Base-by-base conservation (phyloP, 2,113 vertebrate species). In the Lynx canadensis region DNA sequence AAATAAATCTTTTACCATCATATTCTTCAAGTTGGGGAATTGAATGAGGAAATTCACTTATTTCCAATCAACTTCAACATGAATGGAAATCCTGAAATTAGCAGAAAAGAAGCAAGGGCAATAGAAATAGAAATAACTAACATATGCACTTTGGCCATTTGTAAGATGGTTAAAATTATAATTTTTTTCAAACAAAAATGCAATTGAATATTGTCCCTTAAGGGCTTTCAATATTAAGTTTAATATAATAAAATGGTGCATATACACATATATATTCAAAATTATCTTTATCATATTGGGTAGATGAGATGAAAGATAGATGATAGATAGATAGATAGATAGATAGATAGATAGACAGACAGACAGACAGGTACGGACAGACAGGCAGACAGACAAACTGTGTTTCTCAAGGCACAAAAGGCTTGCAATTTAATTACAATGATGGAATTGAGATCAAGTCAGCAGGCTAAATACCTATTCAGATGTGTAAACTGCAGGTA, bases 1-100 rank as follows among this genome's bases (percentile, higher is more conserved):
- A 98, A 97, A 98, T 96, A 93, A 93, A 95, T 92, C 41, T 84
- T 25, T 27, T 88, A 48, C 86, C 36, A 66, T 81, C 36, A 2
- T 41, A 91, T 38, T 66, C 65, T 91, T 92, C n/a, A 69, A 93
- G 33, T 21, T 93, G 15, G 11, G 23, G 31, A 1, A 94, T 57
- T 83, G 25, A 33, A 88, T 7, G 5, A 85, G 23, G 38, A 90
- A 96, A 95, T 97, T 52, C 19, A 4, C 45, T 97, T 87, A 0
- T 95, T 98, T 96, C 86, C 29, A 92, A 73, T 68, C 60, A n/a
- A 3, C 2, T 36, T 16, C 33, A 57, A 69, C 65, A 57, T 80
- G 97, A 91, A 31, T 13, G 19, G 15, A 95, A 96, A 89, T 91
- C 19, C 50, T 14, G 87, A 89, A 95, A 93, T 89, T 85, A 92